These are phyloP conservation scores for Heliconius ismenius DNA, from an alignment of 2,888 invertebrate genomes.

Conservation along the genomic window DNA sequence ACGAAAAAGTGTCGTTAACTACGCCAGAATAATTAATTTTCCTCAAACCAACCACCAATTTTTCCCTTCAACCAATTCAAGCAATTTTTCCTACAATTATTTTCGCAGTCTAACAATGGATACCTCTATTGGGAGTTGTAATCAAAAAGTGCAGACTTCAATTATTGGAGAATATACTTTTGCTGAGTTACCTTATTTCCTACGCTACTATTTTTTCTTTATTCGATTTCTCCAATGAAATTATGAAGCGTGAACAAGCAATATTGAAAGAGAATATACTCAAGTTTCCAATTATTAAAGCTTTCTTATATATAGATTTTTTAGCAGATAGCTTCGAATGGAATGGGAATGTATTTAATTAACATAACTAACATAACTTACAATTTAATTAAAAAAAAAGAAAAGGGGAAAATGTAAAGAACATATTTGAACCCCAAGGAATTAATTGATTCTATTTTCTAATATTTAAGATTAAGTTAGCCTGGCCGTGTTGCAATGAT, in stretches of 20 bases:
- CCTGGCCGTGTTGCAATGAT: too few relatives aligned
- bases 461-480: too few relatives aligned
- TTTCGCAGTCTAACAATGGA: conserved; percentile 38
- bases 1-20: neutral
- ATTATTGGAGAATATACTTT: conserved; percentile 37
- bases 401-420: too few relatives aligned
- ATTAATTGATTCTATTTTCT: too few relatives aligned
- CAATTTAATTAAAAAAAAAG: too few relatives aligned
- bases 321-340: neutral
- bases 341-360: neutral
- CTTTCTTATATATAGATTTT: neutral
- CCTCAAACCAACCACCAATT: conserved; percentile 22
- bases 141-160: conserved; percentile 42
- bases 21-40: conserved; percentile 26
- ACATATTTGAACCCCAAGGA: too few relatives aligned
- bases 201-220: conserved; percentile 23
- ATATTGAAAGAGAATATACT: conserved; percentile 12
- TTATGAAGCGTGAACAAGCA: conserved; percentile 14
- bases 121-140: conserved; percentile 40
- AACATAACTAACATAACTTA: neutral
- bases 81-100: conserved; percentile 35
- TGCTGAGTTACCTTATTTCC: conserved; percentile 27
- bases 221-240: conserved; percentile 19
- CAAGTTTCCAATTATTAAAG: conserved; percentile 7
- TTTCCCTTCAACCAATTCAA: conserved; percentile 24